Conservation (phyloP, 2,797 vertebrate genomes). For the Glossophaga mutica region DNA sequence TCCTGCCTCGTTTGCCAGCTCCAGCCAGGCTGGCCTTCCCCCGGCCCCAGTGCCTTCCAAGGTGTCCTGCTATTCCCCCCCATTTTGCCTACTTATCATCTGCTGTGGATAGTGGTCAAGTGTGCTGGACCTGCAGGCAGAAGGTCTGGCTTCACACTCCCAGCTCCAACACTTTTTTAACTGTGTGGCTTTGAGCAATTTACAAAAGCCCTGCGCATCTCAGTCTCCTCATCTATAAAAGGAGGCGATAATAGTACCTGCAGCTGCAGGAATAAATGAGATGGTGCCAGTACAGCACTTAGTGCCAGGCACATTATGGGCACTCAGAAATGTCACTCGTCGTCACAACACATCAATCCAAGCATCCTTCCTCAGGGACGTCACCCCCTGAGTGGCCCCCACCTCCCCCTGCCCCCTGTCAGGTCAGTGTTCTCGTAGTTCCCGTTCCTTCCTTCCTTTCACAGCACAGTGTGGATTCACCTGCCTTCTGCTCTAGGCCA, state of each 20-base stretch:
- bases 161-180: neutral
- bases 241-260: rapidly evolving
- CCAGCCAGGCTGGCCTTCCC: rapidly evolving
- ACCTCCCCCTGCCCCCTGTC: rapidly evolving
- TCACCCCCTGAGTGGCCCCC: neutral
- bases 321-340: neutral
- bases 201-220: neutral
- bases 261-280: neutral
- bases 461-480: neutral
- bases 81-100: neutral
- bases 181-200: neutral
- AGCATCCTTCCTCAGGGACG: neutral
- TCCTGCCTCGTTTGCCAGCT: rapidly evolving
- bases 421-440: neutral
- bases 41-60: rapidly evolving
- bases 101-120: neutral
- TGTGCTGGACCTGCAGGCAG: neutral
- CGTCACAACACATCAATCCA: neutral
- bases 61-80: neutral
- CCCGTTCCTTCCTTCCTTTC: neutral
- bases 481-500: neutral
- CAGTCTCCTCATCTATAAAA: neutral
- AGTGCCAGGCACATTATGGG: rapidly evolving
- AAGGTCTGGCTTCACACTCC: neutral
- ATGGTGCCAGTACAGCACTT: rapidly evolving